Evolutionary conservation across 2,113 vertebrate species (phyloP).

Genomic region (Chamaea fasciata): DNA sequence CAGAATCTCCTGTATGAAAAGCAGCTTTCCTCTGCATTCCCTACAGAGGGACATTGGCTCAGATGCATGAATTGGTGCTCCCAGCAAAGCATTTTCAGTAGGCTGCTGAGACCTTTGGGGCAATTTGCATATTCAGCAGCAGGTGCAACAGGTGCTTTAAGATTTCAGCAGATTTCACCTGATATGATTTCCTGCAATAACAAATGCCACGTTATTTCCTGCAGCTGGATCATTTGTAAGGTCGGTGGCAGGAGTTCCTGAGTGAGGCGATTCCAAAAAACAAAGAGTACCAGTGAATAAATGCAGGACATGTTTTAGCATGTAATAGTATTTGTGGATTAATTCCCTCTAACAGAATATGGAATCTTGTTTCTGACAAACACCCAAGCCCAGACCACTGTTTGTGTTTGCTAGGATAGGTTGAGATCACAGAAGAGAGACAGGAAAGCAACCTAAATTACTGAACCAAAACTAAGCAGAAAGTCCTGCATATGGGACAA

Average conservation of each 20-base stretch:
- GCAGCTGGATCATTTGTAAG: background rate
- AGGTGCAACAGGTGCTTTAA: background rate
- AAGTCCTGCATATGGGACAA: background rate
- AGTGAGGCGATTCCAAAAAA: background rate
- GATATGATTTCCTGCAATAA: background rate
- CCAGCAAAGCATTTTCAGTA: background rate
- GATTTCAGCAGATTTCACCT: background rate
- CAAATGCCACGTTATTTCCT: background rate
- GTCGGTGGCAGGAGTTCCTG: background rate
- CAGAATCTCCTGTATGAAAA: slow-evolving; percentile 85
- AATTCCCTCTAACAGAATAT: background rate
- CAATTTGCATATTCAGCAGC: background rate
- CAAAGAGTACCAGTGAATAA: background rate
- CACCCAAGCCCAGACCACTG: background rate
- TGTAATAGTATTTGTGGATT: background rate
- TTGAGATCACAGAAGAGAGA: background rate
- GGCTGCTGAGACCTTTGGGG: background rate
- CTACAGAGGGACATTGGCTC: slow-evolving; percentile 33
- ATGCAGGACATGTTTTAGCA: background rate
- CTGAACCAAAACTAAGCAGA: background rate
- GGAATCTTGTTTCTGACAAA: background rate
- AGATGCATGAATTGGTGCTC: background rate
- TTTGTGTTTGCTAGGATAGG: background rate
- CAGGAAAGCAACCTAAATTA: background rate
- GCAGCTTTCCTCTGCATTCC: slow-evolving; percentile 82